Evolutionary conservation across 2,888 invertebrate genomes (phyloP).

Genomic region (Melolontha melolontha): DNA sequence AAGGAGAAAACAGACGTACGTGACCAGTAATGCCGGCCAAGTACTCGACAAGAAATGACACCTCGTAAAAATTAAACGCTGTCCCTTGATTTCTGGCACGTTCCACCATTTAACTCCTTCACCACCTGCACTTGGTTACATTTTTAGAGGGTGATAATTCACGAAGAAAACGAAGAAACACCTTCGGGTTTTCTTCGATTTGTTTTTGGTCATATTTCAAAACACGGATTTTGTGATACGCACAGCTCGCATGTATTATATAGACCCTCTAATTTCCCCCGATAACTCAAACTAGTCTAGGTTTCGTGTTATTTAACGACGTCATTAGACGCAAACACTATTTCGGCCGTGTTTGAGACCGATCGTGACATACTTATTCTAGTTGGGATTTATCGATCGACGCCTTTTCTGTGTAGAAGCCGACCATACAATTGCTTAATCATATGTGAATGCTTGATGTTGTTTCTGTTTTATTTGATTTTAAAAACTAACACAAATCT

Average conservation of each 20-base stretch:
- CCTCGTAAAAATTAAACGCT: slow-evolving; percentile 31
- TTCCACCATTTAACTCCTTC: slow-evolving; percentile 7
- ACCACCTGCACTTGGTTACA: slow-evolving; percentile 13
- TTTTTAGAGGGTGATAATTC: slow-evolving; percentile 12
- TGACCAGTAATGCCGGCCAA: slow-evolving; percentile 4
- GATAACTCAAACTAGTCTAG: slow-evolving; percentile 8
- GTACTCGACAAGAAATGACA: slow-evolving; percentile 22
- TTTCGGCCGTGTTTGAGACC: background rate
- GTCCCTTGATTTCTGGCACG: slow-evolving; percentile 23
- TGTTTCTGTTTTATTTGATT: no score
- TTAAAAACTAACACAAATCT: no score
- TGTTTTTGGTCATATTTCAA: background rate
- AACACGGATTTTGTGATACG: background rate
- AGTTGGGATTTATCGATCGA: slow-evolving; percentile 3
- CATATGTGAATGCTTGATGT: no score
- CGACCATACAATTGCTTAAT: background rate
- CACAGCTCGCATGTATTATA: background rate
- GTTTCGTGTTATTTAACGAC: slow-evolving; percentile 9
- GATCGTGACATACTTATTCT: slow-evolving; percentile 18
- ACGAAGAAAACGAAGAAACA: background rate
- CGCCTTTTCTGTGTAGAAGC: slow-evolving; percentile 1
- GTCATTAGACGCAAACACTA: slow-evolving; percentile 13
- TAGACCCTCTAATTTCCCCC: background rate
- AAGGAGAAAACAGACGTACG: slow-evolving; percentile 6
- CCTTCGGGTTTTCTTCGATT: background rate